phyloP scores from a whole-genome alignment of 37 sponge, comb jelly and placozoan genomes.

The Spongilla lacustris region DNA sequence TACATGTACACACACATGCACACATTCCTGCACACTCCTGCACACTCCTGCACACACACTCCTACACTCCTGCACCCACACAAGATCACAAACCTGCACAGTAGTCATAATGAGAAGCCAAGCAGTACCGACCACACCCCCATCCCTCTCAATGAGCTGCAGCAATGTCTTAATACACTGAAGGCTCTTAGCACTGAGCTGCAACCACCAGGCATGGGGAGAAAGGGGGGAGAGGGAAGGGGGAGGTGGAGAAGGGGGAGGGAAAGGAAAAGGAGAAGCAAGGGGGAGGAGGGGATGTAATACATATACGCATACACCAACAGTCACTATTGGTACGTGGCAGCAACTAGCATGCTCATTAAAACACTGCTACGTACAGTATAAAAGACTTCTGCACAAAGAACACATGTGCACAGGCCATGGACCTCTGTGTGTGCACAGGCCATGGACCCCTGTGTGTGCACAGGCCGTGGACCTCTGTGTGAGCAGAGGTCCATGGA shows the following conservation, averaged over 20 bases:
- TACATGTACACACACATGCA: background rate
- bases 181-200: conserved; percentile 83
- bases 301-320: too few species aligned
- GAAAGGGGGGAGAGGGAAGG: background rate
- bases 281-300: background rate
- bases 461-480: too few species aligned
- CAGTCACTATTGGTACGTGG: too few species aligned
- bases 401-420: too few species aligned
- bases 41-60: background rate
- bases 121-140: conserved; percentile 75
- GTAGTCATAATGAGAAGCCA: conserved; percentile 86
- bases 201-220: background rate
- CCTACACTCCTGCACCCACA: conserved; percentile 1
- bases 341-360: too few species aligned
- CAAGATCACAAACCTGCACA: conserved; percentile 49
- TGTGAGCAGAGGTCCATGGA: too few species aligned
- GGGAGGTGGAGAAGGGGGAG: too few species aligned
- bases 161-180: conserved; percentile 88
- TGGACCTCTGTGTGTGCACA: background rate
- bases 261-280: too few species aligned
- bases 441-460: background rate
- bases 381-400: too few species aligned
- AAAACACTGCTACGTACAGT: too few species aligned
- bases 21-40: background rate
- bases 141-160: conserved; percentile 85